Evolutionary conservation across 2,113 vertebrate genomes (phyloP).

Genomic region (Rhinichthys klamathensis): DNA sequence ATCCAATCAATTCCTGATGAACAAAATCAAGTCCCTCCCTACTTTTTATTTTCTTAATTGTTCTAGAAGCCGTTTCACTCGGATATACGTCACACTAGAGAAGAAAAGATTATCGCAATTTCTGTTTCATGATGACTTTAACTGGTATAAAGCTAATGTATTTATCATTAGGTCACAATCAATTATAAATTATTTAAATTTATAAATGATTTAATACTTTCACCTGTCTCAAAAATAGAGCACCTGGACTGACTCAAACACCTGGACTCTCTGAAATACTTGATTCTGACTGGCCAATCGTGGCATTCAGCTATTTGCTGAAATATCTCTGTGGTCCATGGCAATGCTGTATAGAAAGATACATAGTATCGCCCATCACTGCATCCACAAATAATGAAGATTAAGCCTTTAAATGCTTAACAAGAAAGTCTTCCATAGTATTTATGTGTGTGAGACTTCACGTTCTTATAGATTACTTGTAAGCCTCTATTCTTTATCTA

Average conservation of each 20-base stretch:
- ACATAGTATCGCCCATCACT: not conserved
- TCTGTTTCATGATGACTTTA: too few relatives aligned
- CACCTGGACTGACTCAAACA: not conserved
- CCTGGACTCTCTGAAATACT: not conserved
- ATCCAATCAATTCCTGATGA: too few relatives aligned
- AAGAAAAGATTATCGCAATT: too few relatives aligned
- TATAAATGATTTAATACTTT: not conserved
- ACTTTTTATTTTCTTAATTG: too few relatives aligned
- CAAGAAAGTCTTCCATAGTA: slow-evolving; percentile 20
- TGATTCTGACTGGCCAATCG: not conserved
- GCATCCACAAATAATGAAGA: not conserved
- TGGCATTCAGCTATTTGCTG: not conserved
- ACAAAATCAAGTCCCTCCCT: too few relatives aligned
- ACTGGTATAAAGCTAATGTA: too few relatives aligned
- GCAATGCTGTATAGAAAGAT: not conserved
- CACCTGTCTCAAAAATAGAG: not conserved
- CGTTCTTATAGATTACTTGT: slow-evolving; percentile 16
- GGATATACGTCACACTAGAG: too few relatives aligned
- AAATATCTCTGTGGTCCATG: not conserved
- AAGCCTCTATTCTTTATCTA: slow-evolving; percentile 41
- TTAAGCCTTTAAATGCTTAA: slow-evolving; percentile 36
- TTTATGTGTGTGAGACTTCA: slow-evolving; percentile 3
- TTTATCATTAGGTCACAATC: too few relatives aligned
- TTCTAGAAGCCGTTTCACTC: too few relatives aligned
- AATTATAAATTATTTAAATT: not conserved